Base-by-base conservation (phyloP, 2,888 invertebrate genomes). In the Xestia sexstrigata region DNA sequence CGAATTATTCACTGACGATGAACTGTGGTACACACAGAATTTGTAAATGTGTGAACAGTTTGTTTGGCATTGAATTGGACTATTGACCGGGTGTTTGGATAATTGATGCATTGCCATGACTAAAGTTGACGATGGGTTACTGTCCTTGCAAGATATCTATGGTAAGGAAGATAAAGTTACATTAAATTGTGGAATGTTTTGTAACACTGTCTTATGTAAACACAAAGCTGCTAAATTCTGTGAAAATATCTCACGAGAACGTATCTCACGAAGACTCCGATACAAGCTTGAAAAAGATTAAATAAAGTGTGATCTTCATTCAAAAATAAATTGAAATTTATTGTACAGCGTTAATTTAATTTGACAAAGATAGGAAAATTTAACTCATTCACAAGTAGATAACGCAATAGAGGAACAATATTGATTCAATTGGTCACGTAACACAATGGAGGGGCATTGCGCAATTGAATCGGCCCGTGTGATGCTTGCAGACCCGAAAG, bases 391-490 rank as follows among this genome's bases (percentile, higher is more conserved):
- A 78, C 82, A 86, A 90, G 81, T 84, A 81, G 89, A 89, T 91
- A 90, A 88, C 81, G 87, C 85, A 90, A 87, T 85, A 85, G 84
- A 89, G 82, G 83, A 85, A 84, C 90, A 90, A 91, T 93, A 91
- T 93, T 93, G 89, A 88, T 87, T 89, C 91, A 92, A 91, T 91
- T 93, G 91, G 89, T 90, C 89, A 88, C 89, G 89, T 89, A 87
- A 87, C 78, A 88, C 79, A 88, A 88, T 85, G 80, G 79, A 78
- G 78, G 77, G 72, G 81, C 75, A 88, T 90, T 89, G 87, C 88
- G 88, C 87, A 89, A 91, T 88, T 87, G 85, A 85, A 86, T 84
- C 80, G 73, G 68, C 70, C 79, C 55, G 79, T 82, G 78, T 88
- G 87, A 85, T 87, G 76, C 58, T 81, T 60, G 71, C 81, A 66